Conservation (phyloP, 2,113 vertebrate genomes). For the Shinisaurus crocodilurus region DNA sequence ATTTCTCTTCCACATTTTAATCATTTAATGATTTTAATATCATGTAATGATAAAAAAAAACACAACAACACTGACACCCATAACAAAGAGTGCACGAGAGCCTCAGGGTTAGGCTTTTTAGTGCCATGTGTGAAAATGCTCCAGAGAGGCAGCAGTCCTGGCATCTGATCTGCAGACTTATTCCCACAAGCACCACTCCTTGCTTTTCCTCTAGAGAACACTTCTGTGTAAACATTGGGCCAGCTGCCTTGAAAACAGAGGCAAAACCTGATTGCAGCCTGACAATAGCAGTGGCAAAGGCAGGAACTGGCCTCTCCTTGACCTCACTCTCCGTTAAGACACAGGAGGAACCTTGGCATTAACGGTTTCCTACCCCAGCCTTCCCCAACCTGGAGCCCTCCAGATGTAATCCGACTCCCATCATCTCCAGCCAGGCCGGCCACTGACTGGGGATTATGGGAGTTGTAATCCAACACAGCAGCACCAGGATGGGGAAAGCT, state of each 20-base stretch:
- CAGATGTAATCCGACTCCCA: too few species aligned
- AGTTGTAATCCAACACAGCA: too few species aligned
- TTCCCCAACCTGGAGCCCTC: too few species aligned
- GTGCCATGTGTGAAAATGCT: neutral
- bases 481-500: neutral
- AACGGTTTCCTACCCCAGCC: too few species aligned
- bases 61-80: neutral
- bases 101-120: neutral
- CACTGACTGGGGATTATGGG: too few species aligned
- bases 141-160: neutral
- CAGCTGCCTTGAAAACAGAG: constrained; percentile 7
- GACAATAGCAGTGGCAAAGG: constrained; percentile 22
- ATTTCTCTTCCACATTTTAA: neutral
- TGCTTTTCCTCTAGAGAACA: constrained; percentile 7
- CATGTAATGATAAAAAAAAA: neutral
- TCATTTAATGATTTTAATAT: neutral
- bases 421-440: too few species aligned
- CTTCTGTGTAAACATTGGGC: constrained; percentile 6
- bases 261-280: neutral
- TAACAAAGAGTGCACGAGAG: neutral
- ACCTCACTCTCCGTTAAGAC: constrained; percentile 3
- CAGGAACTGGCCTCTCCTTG: constrained; percentile 44
- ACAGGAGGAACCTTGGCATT: neutral
- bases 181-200: neutral
- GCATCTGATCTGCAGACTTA: neutral